Conservation (phyloP, 2,113 vertebrate genomes). For the Chlorocebus sabaeus region DNA sequence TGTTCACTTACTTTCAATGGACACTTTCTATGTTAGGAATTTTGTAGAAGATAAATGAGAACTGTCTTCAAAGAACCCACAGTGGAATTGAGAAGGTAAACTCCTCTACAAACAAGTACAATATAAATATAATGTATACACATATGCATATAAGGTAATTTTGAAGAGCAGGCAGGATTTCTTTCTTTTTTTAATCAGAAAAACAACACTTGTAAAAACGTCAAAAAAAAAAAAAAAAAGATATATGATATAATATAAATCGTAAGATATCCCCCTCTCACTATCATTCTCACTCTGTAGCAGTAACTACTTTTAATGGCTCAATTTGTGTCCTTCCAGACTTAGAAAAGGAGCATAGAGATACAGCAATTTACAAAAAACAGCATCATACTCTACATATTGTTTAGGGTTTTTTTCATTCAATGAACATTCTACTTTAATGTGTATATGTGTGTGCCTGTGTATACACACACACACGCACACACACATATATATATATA, state of each 20-base stretch:
- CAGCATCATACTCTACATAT: neutral
- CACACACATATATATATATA: fast-evolving
- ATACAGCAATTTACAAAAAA: neutral
- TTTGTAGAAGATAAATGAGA: neutral
- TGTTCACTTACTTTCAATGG: neutral
- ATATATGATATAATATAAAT: neutral
- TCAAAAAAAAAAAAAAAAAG: neutral
- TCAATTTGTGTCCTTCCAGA: neutral
- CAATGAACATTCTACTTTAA: neutral
- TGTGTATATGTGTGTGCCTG: neutral
- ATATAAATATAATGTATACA: neutral
- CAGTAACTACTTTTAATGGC: neutral
- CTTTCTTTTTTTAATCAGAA: neutral
- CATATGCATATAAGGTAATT: neutral
- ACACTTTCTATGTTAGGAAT: neutral
- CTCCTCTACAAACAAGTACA: neutral
- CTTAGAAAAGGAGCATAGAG: neutral
- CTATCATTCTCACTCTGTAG: neutral
- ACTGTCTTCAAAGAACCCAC: neutral
- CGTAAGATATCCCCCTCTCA: neutral
- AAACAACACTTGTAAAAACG: neutral
- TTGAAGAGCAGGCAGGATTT: neutral
- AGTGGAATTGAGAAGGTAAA: neutral
- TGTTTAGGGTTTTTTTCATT: neutral
- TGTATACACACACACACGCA: too few species aligned